phyloP scores from a whole-genome alignment of 2,797 vertebrate species.

The Eurystomus glaucurus region DNA sequence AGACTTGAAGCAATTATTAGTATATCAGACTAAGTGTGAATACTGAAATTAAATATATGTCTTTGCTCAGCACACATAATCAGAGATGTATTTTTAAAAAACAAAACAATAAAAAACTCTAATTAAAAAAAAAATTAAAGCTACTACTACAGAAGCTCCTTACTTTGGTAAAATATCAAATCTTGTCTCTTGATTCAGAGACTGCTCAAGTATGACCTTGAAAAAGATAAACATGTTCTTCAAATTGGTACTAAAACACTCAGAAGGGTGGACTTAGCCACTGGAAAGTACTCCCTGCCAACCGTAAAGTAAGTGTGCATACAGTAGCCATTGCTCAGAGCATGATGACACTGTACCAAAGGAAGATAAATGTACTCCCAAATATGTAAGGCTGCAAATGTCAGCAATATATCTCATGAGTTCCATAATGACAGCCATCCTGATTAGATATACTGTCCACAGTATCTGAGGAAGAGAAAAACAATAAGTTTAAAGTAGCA shows the following conservation, averaged over 20 bases:
- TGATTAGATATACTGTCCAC: background rate
- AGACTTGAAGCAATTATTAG: background rate
- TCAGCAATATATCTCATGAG: slow-evolving; percentile 42
- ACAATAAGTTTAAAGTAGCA: background rate
- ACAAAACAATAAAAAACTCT: background rate
- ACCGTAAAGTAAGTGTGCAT: slow-evolving; percentile 12
- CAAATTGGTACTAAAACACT: background rate
- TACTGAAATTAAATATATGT: background rate
- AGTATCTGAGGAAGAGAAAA: background rate
- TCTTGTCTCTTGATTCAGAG: background rate
- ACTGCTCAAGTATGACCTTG: background rate
- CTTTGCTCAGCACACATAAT: background rate
- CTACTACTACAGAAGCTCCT: background rate
- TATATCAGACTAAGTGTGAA: background rate
- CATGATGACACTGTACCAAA: slow-evolving; percentile 64
- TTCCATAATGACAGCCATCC: slow-evolving; percentile 40
- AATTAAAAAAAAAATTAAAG: background rate
- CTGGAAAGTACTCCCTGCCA: background rate
- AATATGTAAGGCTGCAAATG: slow-evolving; percentile 47
- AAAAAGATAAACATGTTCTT: background rate
- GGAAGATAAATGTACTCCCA: slow-evolving; percentile 76
- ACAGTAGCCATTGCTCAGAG: slow-evolving; percentile 32
- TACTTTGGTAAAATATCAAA: background rate
- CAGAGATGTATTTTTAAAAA: background rate
- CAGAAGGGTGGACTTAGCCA: slow-evolving; percentile 16